Evolutionary conservation across 1,140 invertebrate genomes (phyloP), one percentile per base, ranked within the genome.

Genomic region (Eriosoma lanigerum): DNA sequence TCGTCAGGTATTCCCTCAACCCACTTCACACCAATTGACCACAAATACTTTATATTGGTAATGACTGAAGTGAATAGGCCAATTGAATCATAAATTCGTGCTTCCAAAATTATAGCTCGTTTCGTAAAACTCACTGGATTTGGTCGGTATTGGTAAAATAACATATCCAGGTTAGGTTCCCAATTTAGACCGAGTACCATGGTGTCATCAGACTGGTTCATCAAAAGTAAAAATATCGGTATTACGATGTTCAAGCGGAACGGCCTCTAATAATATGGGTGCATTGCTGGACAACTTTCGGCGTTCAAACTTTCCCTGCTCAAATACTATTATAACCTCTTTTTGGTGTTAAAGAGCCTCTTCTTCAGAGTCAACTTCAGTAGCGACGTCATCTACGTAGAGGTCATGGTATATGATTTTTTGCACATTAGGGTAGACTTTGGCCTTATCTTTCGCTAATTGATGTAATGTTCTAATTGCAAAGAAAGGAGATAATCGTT

Each of bases 301-400:
- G 0, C 83, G 32, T 15, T 70, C 13, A 81, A 83, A 83, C 21
- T 82, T 81, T 29, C 81, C 83, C 17, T 26, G 19, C 10, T 48
- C 15, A 15, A 83, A 68, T 58, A 83, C 17, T 10, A 19, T 50
- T 48, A 60, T 78, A 13, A 84, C 10, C 24, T 84, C 50, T 4
- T 46, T 17, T 38, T 81, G 81, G 8, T 82, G 15, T 54, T 81
- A 13, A 15, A 81, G n/a, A n/a, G 83, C 84, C 54, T 81, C 73
- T 70, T 82, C 46, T 38, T 82, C 60, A 29, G 21, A 26, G 26
- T 82, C 81, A 17, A 83, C 83, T 26, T 86, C 86, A 29, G 84
- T 83, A 1, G 87, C 78, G 17, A 86, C 75, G 82, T 89, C 87
- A 81, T 89, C 81, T 1, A 81, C 56, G 62, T 81, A 81, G 19